These are phyloP conservation scores for Manacus vitellinus DNA, from an alignment of 2,113 vertebrate genomes.

Conservation along the genomic window DNA sequence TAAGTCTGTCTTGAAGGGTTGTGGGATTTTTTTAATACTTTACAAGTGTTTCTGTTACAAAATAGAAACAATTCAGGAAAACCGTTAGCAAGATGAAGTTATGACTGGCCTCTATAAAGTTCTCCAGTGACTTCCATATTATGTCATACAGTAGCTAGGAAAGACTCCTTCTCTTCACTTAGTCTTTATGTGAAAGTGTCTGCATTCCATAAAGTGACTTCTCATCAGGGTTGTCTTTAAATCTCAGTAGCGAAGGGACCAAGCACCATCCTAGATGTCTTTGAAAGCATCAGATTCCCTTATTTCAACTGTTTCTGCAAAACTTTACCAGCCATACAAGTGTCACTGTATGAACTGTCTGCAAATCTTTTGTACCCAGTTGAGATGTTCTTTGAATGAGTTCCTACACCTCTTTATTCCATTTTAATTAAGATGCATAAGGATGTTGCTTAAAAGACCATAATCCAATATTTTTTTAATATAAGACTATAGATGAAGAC, in stretches of 20 bases:
- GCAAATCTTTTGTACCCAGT: not conserved
- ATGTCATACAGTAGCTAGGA: not conserved
- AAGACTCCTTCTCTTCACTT: not conserved
- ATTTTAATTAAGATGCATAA: conserved; percentile 40
- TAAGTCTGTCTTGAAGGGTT: not conserved
- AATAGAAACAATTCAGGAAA: not conserved
- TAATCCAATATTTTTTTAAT: not conserved
- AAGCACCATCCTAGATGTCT: not conserved
- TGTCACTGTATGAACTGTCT: not conserved
- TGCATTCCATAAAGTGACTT: not conserved
- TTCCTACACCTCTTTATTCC: not conserved
- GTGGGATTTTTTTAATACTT: not conserved
- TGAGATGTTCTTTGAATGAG: conserved; percentile 32
- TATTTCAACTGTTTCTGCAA: not conserved
- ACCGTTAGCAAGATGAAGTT: not conserved
- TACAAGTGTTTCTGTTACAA: not conserved
- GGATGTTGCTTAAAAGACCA: conserved; percentile 14
- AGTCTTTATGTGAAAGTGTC: not conserved
- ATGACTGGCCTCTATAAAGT: not conserved
- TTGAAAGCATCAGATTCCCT: not conserved
- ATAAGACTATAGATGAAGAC: not conserved
- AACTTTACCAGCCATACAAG: not conserved
- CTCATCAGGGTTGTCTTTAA: not conserved
- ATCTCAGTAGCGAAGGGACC: not conserved
- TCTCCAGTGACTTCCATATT: not conserved